Percentiles rank a stretch among this genome's conserved stretches.
Conservation (phyloP, 2,113 vertebrate genomes). For the Pygoscelis antarcticus region DNA sequence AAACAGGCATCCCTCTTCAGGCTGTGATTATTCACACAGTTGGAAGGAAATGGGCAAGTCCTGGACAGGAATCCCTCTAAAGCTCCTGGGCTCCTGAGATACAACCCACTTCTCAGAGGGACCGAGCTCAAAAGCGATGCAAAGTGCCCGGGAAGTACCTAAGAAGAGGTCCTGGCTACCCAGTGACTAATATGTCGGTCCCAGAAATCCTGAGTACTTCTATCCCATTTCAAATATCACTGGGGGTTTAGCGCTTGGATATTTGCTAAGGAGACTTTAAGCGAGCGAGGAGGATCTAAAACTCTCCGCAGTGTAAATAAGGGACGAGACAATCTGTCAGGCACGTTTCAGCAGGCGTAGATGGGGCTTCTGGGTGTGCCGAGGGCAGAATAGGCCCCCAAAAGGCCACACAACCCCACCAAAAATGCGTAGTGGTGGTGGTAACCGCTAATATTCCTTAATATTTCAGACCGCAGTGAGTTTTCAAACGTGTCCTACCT, state of each 20-base stretch:
- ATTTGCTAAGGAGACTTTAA: slow-evolving; percentile 32
- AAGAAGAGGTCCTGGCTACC: neutral
- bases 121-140: neutral
- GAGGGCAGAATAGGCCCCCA: neutral
- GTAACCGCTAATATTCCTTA: neutral
- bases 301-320: neutral
- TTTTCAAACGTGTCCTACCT: neutral
- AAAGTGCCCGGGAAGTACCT: neutral
- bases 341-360: neutral
- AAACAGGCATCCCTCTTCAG: neutral
- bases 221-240: neutral
- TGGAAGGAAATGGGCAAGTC: neutral
- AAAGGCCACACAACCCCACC: neutral
- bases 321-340: neutral
- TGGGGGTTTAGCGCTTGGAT: neutral
- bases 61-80: neutral
- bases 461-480: neutral
- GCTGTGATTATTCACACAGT: neutral
- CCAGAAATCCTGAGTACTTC: neutral
- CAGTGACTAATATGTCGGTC: neutral
- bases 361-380: neutral
- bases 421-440: neutral
- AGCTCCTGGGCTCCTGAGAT: neutral
- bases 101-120: neutral
- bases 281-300: neutral